These are phyloP conservation scores for Himantopus leucocephalus DNA, from an alignment of 2,113 vertebrate genomes.

Conservation along the genomic window DNA sequence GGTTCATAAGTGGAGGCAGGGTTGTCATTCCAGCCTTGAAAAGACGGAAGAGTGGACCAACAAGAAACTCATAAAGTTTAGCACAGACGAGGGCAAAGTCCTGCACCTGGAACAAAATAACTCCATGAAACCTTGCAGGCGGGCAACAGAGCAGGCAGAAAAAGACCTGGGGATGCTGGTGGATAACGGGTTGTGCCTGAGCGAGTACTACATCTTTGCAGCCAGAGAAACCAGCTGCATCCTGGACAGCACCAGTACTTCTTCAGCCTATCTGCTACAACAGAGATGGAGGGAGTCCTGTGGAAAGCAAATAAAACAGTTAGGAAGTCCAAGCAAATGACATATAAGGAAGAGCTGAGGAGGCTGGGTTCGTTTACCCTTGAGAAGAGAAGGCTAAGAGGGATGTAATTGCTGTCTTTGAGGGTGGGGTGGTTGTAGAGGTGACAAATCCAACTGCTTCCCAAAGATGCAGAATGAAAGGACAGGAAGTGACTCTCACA, in stretches of 20 bases:
- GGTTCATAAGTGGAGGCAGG: background rate
- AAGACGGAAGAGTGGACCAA: background rate
- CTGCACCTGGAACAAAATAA: background rate
- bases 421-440: background rate
- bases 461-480: background rate
- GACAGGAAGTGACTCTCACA: background rate
- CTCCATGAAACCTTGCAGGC: background rate
- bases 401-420: background rate
- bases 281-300: background rate
- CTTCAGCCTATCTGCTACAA: background rate
- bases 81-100: background rate
- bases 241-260: background rate
- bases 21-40: background rate
- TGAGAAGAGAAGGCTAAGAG: background rate
- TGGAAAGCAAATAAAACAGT: background rate
- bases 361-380: background rate
- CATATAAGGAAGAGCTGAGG: background rate
- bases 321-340: background rate
- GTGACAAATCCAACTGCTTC: background rate
- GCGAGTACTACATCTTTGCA: background rate
- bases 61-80: background rate
- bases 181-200: fast-evolving
- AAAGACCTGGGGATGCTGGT: background rate
- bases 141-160: background rate
- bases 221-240: background rate